These are phyloP conservation scores for Drosophila engyochracea DNA, from an alignment of 2,888 invertebrate genomes.

Conservation along the genomic window DNA sequence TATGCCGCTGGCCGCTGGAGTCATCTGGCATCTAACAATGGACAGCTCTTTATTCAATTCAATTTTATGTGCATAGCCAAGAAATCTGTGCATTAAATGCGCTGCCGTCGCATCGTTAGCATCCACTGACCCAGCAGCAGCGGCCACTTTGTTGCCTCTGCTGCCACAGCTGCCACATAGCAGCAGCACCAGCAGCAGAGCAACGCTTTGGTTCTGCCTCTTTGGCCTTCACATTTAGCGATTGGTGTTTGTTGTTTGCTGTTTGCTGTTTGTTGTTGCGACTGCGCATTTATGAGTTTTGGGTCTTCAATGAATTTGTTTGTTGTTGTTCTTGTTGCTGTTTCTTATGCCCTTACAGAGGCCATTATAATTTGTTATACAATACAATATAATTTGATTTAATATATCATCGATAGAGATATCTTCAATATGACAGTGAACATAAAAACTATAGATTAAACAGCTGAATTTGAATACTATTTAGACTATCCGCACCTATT, in stretches of 20 bases:
- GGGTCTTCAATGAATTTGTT: slow-evolving; percentile 9
- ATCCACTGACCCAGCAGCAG: slow-evolving; percentile 31
- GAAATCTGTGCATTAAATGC: slow-evolving; percentile 77
- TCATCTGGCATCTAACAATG: slow-evolving; percentile 58
- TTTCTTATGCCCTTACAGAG: neutral
- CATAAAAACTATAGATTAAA: neutral
- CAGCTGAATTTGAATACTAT: neutral
- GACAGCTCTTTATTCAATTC: slow-evolving; percentile 75
- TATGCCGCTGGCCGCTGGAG: slow-evolving; percentile 41
- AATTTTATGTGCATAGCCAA: slow-evolving; percentile 69
- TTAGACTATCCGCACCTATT: neutral
- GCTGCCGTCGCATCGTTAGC: slow-evolving; percentile 72
- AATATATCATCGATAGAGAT: neutral
- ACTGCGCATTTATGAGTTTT: slow-evolving; percentile 73
- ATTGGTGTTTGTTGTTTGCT: slow-evolving; percentile 45
- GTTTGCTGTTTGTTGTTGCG: slow-evolving; percentile 45
- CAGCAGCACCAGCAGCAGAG: slow-evolving; percentile 4
- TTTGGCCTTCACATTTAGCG: slow-evolving; percentile 74
- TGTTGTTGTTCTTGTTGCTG: slow-evolving; percentile 19
- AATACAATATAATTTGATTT: neutral
- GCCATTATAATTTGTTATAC: neutral
- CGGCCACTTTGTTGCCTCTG: slow-evolving; percentile 40
- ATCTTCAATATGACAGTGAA: neutral
- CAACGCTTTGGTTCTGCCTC: slow-evolving; percentile 60
- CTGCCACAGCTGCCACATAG: slow-evolving; percentile 53